A percentile compares a stretch with the other conserved stretches of the same genome.
Evolutionary conservation across 2,113 vertebrate genomes (phyloP).

Genomic region (Lamprologus callipterus): DNA sequence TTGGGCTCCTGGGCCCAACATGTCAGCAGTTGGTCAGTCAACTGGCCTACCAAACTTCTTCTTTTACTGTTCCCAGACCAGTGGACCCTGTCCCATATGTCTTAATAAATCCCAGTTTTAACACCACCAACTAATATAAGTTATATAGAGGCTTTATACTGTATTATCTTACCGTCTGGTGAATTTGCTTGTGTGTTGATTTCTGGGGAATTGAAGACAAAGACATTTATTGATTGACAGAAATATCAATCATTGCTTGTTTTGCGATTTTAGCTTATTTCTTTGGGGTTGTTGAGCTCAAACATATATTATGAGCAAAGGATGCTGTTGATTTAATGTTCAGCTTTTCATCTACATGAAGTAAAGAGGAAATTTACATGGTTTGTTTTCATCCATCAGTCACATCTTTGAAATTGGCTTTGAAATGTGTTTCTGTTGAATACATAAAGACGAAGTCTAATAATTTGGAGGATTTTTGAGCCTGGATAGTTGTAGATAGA

Average conservation of each 20-base stretch:
- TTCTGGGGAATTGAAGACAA: neutral
- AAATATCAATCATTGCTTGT: neutral
- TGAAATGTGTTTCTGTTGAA: neutral
- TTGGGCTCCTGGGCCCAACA: neutral
- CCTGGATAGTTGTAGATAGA: neutral
- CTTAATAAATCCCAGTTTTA: neutral
- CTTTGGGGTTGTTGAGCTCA: neutral
- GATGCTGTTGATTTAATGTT: neutral
- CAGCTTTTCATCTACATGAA: neutral
- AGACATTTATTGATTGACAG: neutral
- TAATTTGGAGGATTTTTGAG: neutral
- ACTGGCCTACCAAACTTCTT: neutral
- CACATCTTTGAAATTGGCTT: neutral
- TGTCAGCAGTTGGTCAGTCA: neutral
- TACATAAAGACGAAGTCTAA: neutral
- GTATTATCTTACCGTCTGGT: neutral
- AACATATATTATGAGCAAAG: neutral
- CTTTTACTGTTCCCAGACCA: neutral
- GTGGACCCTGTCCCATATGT: neutral
- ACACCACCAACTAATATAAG: fast-evolving
- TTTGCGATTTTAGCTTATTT: neutral
- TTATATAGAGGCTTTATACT: neutral
- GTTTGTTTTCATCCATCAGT: neutral
- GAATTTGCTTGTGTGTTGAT: fast-evolving
- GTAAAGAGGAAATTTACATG: neutral